phyloP scores from a whole-genome alignment of 2,797 vertebrate genomes.

The Mormyrops boulengeri region DNA sequence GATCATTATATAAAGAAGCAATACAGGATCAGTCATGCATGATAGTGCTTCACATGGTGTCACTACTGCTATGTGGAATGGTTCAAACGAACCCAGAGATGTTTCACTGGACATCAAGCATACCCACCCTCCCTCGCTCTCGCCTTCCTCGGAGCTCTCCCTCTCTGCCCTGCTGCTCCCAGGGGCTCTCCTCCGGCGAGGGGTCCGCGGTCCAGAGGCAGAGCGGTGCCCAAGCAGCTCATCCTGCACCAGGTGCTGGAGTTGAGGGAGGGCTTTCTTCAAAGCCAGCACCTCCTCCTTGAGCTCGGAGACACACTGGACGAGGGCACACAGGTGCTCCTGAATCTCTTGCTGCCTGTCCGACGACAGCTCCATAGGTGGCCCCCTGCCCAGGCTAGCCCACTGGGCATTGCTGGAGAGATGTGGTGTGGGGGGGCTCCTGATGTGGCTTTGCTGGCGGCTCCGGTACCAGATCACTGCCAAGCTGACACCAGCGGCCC shows the following conservation, averaged over 20 bases:
- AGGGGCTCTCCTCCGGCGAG: slow-evolving; percentile 64
- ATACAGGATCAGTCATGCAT: neutral
- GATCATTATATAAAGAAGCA: neutral
- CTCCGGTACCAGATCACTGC: slow-evolving; percentile 66
- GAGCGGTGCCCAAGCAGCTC: slow-evolving; percentile 62
- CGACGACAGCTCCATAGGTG: slow-evolving; percentile 36
- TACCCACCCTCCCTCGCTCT: slow-evolving; percentile 72
- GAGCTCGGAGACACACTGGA: slow-evolving; percentile 79
- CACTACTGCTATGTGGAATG: slow-evolving; percentile 25
- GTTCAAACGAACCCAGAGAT: slow-evolving; percentile 39
- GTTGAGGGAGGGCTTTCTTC: slow-evolving; percentile 73
- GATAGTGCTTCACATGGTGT: slow-evolving; percentile 35
- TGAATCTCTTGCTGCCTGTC: slow-evolving; percentile 74
- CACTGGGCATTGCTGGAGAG: slow-evolving; percentile 31
- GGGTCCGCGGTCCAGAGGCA: slow-evolving; percentile 65
- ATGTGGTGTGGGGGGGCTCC: slow-evolving; percentile 23
- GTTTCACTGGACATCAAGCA: slow-evolving; percentile 38
- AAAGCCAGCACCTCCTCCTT: slow-evolving; percentile 80
- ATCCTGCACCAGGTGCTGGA: slow-evolving; percentile 75
- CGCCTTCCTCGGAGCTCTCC: slow-evolving; percentile 67
- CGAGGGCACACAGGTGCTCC: slow-evolving; percentile 75
- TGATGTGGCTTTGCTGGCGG: slow-evolving; percentile 29
- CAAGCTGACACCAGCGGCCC: slow-evolving; percentile 78
- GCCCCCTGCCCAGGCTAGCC: slow-evolving; percentile 20
- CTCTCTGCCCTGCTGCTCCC: slow-evolving; percentile 36